Percentiles rank a stretch among this genome's conserved stretches.
These are phyloP conservation scores for Drosophila watanabei DNA, from an alignment of 1,140 invertebrate species.

Conservation along the genomic window DNA sequence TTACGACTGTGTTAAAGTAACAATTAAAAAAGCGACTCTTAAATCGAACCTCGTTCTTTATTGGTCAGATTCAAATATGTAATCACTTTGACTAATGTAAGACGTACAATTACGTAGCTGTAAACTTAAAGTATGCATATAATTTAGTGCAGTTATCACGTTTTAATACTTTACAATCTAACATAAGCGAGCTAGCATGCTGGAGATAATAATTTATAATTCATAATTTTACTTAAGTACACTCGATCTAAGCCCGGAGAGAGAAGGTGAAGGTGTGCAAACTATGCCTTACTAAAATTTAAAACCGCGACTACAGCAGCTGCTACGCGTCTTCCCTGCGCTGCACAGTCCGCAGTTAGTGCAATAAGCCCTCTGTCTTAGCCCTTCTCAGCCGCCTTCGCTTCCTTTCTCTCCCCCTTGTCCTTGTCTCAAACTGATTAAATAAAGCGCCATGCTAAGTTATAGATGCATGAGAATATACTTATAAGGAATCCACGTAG, in stretches of 20 bases:
- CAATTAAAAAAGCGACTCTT: conserved; percentile 30
- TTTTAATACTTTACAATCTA: conserved; percentile 78
- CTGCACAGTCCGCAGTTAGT: conserved; percentile 33
- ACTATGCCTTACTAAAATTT: conserved; percentile 45
- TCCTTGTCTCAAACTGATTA: conserved; percentile 48
- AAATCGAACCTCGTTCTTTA: conserved; percentile 69
- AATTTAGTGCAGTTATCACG: conserved; percentile 76
- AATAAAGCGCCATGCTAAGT: conserved; percentile 69
- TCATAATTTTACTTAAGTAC: conserved; percentile 42
- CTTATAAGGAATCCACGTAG: conserved; percentile 28
- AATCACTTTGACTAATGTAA: conserved; percentile 56
- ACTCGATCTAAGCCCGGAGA: conserved; percentile 46
- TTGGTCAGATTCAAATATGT: conserved; percentile 60
- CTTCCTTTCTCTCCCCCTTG: conserved; percentile 3
- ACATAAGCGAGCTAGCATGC: conserved; percentile 63
- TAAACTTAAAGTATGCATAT: conserved; percentile 63
- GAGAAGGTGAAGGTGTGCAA: conserved; percentile 14
- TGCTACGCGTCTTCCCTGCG: conserved; percentile 30
- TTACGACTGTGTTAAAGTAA: conserved; percentile 24
- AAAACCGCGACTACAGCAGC: conserved; percentile 18
- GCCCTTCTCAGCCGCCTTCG: not conserved
- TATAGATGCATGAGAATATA: conserved; percentile 40
- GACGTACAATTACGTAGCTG: conserved; percentile 47
- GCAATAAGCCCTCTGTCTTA: conserved; percentile 46
- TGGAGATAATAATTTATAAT: conserved; percentile 60